Conservation (phyloP, 2,888 invertebrate species). For the Amaurobius ferox region DNA sequence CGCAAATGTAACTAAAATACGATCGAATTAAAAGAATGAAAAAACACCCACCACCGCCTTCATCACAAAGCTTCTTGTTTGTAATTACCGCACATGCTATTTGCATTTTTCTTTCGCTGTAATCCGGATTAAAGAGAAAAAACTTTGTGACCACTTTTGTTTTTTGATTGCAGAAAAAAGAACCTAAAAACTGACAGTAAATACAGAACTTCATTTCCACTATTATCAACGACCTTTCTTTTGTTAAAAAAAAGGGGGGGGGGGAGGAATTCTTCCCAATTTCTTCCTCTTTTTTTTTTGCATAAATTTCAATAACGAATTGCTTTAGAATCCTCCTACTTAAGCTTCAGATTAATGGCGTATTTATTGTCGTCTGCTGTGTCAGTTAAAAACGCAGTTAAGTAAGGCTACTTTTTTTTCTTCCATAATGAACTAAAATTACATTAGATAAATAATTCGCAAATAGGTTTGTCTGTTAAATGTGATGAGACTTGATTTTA, state of each 20-base stretch:
- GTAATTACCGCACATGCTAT: background rate
- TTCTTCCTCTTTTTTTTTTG: background rate
- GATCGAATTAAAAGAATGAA: background rate
- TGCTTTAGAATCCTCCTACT: background rate
- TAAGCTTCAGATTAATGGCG: background rate
- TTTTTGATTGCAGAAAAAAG: background rate
- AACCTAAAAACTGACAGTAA: background rate
- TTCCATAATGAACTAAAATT: too few relatives aligned
- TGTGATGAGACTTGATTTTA: too few relatives aligned
- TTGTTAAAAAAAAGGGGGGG: background rate
- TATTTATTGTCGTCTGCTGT: background rate
- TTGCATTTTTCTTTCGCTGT: background rate
- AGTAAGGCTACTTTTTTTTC: too few relatives aligned
- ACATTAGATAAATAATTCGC: too few relatives aligned
- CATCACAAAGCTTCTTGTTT: background rate
- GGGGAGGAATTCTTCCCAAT: background rate
- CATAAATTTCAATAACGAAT: constrained; percentile 15
- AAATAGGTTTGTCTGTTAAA: too few relatives aligned
- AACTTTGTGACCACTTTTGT: background rate
- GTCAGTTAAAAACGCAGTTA: background rate
- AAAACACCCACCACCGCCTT: background rate
- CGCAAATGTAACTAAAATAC: background rate
- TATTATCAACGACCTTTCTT: background rate
- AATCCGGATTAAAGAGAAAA: background rate
- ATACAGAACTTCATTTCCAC: constrained; percentile 3